A percentile compares a stretch with the other conserved stretches of the same genome.
These are phyloP conservation scores for Anoura caudifer DNA, from an alignment of 2,113 vertebrate genomes.

Conservation along the genomic window DNA sequence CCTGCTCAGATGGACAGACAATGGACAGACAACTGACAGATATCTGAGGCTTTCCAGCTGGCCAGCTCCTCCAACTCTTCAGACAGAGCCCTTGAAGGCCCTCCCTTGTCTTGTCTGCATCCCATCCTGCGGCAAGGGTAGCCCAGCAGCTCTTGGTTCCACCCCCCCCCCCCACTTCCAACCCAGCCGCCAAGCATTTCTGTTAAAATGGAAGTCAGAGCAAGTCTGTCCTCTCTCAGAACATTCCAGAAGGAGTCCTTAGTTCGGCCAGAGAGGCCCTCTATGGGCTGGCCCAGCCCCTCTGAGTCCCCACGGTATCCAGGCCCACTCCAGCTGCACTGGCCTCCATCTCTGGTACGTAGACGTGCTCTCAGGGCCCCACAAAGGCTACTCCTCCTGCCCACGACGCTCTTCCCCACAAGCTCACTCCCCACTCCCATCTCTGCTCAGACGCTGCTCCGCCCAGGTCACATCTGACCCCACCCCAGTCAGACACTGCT, in stretches of 20 bases:
- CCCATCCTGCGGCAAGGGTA: fast-evolving
- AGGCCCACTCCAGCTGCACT: background rate
- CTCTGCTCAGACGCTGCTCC: background rate
- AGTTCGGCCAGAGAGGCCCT: fast-evolving
- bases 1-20: background rate
- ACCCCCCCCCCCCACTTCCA: too few species aligned
- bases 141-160: fast-evolving
- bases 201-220: background rate
- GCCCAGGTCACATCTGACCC: background rate
- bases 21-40: background rate
- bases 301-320: fast-evolving
- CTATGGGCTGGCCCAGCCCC: background rate
- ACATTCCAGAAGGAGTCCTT: background rate
- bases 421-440: background rate
- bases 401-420: background rate
- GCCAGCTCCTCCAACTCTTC: background rate
- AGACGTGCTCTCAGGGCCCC: background rate
- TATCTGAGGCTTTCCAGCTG: background rate
- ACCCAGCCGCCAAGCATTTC: background rate
- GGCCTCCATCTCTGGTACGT: fast-evolving
- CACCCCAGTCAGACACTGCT: fast-evolving
- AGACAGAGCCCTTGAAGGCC: background rate
- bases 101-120: fast-evolving
- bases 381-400: background rate
- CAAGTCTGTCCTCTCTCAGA: background rate